Base-by-base conservation (phyloP, 1,140 invertebrate genomes). In the Bradynema listronoti region DNA sequence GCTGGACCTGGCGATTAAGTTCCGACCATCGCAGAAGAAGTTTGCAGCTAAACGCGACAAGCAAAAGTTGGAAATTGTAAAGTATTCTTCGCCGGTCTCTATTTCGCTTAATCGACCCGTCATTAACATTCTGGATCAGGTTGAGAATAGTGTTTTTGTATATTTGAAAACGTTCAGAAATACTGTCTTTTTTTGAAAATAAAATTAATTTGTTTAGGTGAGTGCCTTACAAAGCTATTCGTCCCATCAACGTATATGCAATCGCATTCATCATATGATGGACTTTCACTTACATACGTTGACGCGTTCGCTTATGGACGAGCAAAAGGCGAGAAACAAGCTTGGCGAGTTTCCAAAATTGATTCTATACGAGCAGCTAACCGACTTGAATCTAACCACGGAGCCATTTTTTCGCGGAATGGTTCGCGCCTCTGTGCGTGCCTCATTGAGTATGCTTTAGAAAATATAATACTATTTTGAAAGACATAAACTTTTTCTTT, bases 71-170 rank as follows among this genome's bases (percentile, higher is more conserved):
- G 77, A 80, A 64, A 69, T 79, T 33, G 74, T 80, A 1, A 80
- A 79, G 56, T 73, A 75, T 51, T 77, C 75, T 24, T 70, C 71
- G 33, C 79, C 78, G 14, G 69, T 68, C 27, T 56, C 73, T 81
- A 84, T 79, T 16, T 78, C 66, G 34, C 56, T 79, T 5, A 79
- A 79, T 68, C 71, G 78, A 2, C 78, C 78, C 6, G 53, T 79
- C 1, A 79, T 80, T 30, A 77, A 75, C 24, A 80, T 79, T 53
- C 54, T 79, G 46, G 78, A 79, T 63, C 75, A 79, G 43, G 63
- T 79, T 0, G 4, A 14, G 30, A 63, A 22, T 69, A 16, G 16
- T 36, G 11, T 14, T 52, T 52, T 1, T 39, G 11, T 39, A 11
- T 11, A 39, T 39, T 39, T 39, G 36, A 11, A 11, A 11, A 11